A percentile compares a stretch with the other conserved stretches of the same genome.
Conservation (phyloP, 2,113 vertebrate genomes). For the Muntiacus reevesi region DNA sequence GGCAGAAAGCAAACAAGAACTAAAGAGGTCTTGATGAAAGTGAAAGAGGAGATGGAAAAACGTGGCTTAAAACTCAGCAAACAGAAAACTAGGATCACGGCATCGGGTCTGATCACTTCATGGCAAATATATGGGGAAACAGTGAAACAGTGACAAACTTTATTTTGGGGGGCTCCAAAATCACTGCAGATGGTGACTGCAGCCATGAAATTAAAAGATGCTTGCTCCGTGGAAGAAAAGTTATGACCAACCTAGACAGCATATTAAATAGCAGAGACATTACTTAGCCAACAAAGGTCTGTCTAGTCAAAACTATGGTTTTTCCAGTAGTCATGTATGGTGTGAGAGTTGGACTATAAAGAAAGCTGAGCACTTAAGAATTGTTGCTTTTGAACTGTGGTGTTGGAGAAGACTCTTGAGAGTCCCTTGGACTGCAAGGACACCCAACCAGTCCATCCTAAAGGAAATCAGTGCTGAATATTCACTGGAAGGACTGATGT, state of each 20-base stretch:
- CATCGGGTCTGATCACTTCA: background rate
- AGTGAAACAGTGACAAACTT: background rate
- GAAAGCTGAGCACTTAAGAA: background rate
- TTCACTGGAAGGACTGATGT: background rate
- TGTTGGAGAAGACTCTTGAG: background rate
- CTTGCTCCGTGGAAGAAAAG: background rate
- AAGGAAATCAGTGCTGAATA: background rate
- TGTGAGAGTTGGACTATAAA: background rate
- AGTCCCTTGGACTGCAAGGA: background rate
- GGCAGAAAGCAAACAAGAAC: background rate
- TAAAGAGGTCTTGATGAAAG: background rate
- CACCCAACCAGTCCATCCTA: background rate
- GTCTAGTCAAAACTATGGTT: background rate
- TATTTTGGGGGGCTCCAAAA: background rate
- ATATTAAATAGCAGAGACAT: background rate
- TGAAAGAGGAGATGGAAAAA: background rate
- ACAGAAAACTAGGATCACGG: background rate
- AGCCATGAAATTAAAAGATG: background rate
- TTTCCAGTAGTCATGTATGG: background rate
- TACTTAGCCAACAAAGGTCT: background rate
- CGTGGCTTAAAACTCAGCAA: background rate
- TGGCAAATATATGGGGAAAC: background rate
- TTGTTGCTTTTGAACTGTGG: background rate
- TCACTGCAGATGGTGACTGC: background rate
- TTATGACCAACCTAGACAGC: background rate